phyloP scores from a whole-genome alignment of 2,888 invertebrate species.

The Quadriops clusia region DNA sequence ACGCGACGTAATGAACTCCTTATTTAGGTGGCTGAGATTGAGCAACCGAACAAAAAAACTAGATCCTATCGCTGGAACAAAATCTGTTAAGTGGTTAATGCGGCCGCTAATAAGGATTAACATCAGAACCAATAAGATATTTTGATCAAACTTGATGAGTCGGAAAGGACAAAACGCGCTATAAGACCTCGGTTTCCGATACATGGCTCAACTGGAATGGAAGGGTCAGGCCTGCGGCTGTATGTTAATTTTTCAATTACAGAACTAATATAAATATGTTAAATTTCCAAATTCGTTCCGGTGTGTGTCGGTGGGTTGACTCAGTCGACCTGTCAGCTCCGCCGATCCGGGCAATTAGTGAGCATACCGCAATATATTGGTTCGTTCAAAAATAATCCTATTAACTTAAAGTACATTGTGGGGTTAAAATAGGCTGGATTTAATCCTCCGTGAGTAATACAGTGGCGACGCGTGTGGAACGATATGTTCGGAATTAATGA shows the following conservation, averaged over 20 bases:
- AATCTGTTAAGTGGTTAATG: too few species aligned
- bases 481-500: constrained; percentile 37
- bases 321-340: constrained; percentile 24
- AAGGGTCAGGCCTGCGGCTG: constrained; percentile 14
- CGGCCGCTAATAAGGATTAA: too few species aligned
- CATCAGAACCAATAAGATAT: too few species aligned
- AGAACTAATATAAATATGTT: constrained; percentile 31
- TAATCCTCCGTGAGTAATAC: constrained; percentile 36
- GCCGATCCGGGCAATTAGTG: constrained; percentile 24
- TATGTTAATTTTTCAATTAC: constrained; percentile 34
- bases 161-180: too few species aligned
- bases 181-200: too few species aligned
- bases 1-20: too few species aligned
- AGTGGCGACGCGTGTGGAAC: constrained; percentile 34
- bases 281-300: constrained; percentile 21
- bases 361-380: constrained; percentile 30
- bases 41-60: too few species aligned
- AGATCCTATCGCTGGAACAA: too few species aligned
- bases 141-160: too few species aligned
- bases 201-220: constrained; percentile 15
- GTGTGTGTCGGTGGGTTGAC: constrained; percentile 18
- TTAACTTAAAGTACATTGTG: constrained; percentile 37
- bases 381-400: constrained; percentile 35
- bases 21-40: too few species aligned
- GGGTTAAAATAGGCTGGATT: constrained; percentile 36